phyloP scores from a whole-genome alignment of 2,888 invertebrate genomes.

The Meiosimyza decipiens region DNA sequence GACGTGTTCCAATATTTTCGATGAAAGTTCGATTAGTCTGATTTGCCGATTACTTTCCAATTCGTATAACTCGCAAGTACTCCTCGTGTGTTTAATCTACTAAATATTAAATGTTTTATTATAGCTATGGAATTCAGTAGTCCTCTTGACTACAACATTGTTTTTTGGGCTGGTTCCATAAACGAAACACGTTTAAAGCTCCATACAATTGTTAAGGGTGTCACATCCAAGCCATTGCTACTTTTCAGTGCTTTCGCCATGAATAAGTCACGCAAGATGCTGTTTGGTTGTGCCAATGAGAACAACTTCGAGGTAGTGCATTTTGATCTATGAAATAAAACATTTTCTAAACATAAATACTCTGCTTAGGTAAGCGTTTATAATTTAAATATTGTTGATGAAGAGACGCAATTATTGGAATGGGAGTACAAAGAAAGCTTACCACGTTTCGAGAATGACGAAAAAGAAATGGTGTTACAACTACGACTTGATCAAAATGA shows the following conservation, averaged over 20 bases:
- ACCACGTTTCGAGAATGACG: constrained; percentile 76
- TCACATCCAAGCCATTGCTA: constrained; percentile 50
- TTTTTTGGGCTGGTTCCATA: constrained; percentile 85
- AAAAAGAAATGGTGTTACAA: constrained; percentile 81
- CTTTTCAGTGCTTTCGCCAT: constrained; percentile 73
- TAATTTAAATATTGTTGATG: constrained; percentile 1
- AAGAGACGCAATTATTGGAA: constrained; percentile 46
- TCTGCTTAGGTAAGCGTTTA: constrained; percentile 52
- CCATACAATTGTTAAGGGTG: constrained; percentile 68
- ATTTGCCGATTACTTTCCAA: neutral
- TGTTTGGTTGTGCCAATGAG: constrained; percentile 78
- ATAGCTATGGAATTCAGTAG: constrained; percentile 78
- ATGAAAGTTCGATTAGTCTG: neutral
- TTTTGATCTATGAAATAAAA: no score
- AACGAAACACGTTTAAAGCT: constrained; percentile 80
- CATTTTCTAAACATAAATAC: neutral
- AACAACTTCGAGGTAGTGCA: constrained; percentile 71
- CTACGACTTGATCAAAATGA: constrained; percentile 86
- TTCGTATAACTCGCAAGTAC: neutral
- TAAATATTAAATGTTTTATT: neutral
- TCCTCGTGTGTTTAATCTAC: neutral
- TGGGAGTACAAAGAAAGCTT: constrained; percentile 76
- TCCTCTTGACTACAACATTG: constrained; percentile 75
- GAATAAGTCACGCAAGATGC: constrained; percentile 73
- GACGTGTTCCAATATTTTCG: no score